phyloP scores from a whole-genome alignment of 2,888 invertebrate species.

The Tillus elongatus region DNA sequence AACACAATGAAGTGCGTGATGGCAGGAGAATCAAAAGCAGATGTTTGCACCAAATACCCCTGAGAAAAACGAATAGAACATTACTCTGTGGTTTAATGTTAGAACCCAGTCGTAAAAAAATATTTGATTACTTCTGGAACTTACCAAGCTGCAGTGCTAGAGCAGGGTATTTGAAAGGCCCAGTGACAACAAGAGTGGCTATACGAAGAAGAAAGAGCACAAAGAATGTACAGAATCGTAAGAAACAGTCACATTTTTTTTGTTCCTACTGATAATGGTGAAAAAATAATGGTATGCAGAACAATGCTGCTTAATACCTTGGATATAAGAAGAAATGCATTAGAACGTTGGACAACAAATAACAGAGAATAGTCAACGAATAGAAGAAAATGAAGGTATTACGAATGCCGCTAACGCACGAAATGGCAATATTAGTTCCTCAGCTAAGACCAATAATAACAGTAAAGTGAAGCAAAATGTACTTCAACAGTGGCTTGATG shows the following conservation, averaged over 20 bases:
- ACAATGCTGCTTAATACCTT: constrained; percentile 1
- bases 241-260: not conserved
- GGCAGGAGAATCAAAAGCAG: not conserved
- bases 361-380: not conserved
- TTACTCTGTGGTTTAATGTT: constrained; percentile 3
- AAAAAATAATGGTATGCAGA: constrained; percentile 3
- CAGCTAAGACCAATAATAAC: not conserved
- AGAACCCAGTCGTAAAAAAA: not conserved
- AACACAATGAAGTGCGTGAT: not conserved
- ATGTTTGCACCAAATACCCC: constrained; percentile 2
- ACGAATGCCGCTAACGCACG: not conserved
- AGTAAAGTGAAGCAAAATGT: not conserved
- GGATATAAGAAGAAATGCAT: constrained; percentile 1
- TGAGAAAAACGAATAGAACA: not conserved
- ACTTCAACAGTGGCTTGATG: too few relatives aligned
- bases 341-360: not conserved
- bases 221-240: constrained; percentile 1
- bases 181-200: not conserved
- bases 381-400: not conserved
- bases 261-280: constrained; percentile 1
- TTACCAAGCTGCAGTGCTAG: constrained; percentile 1
- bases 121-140: constrained; percentile 3
- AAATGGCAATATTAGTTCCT: not conserved
- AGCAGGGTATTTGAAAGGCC: not conserved
- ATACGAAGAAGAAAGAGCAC: not conserved